Base-by-base conservation (phyloP, 2,113 vertebrate genomes). In the Paramisgurnus dabryanus region DNA sequence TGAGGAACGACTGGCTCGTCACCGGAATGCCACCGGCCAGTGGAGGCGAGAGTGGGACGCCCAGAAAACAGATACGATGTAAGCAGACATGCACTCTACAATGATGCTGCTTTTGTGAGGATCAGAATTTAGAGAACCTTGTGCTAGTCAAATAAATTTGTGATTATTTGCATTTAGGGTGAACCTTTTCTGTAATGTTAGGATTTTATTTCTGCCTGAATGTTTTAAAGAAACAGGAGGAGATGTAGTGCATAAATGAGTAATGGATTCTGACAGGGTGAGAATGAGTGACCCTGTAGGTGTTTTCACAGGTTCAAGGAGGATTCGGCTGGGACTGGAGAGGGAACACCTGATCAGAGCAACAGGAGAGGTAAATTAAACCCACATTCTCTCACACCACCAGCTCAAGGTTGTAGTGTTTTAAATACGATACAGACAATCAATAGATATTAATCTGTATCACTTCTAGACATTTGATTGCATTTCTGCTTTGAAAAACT, bases 11-110 rank as follows among this genome's bases (percentile, higher is more conserved):
- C 83, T 98, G 49, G 95, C 94, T 0, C 91, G 96, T 1, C 96
- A 98, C 72, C 95, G 95, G 1, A 96, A 98, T 1, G 95, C 96
- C 80, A 95, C 94, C 0, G 96, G 96, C 43, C 95, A 97, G 86
- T 98, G 96, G 96, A 90, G 91, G 67, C 88, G 96, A 0, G 96
- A 98, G 82, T 98, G 96, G 96, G 96, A 98, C 0, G 94, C 96
- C 0, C 94, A 98, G 88, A 98, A 98, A 90, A 94, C 93, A 0
- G 96, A 97, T 10, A 88, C 79, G 73, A 95, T 94, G 96, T 98
- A 85, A 79, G 91, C 50, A 17, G 55, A 71, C 53, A 57, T 57
- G 8, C 1, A 57, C 8, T 39, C 50, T 71, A 11, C 22, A 17
- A 13, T 61, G 10, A n/a, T 13, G 69, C n/a, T 64, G 15, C 22